Evolutionary conservation across 2,888 invertebrate species (phyloP).

Genomic region (Andrena hattorfiana): DNA sequence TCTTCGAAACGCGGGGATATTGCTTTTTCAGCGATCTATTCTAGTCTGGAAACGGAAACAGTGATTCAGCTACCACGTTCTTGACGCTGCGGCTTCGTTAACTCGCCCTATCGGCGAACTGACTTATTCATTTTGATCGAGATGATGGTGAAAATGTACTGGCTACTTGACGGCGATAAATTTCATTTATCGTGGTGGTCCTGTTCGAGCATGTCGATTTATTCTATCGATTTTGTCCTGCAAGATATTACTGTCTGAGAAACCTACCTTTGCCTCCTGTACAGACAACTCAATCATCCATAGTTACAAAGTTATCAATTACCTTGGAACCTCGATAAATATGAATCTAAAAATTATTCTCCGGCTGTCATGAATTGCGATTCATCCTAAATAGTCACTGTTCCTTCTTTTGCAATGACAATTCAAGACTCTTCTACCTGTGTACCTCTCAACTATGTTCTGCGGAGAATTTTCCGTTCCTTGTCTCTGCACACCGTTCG

Average conservation of each 20-base stretch:
- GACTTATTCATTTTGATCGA: conserved; percentile 52
- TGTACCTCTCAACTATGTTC: conserved; percentile 47
- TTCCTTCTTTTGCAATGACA: too few species aligned
- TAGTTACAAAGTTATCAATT: too few species aligned
- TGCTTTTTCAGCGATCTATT: too few species aligned
- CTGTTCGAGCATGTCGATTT: conserved; percentile 48
- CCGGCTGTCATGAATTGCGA: too few species aligned
- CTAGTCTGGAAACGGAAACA: too few species aligned
- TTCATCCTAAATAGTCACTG: too few species aligned
- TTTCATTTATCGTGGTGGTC: conserved; percentile 70
- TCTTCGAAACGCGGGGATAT: conserved; percentile 16
- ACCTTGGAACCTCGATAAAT: too few species aligned
- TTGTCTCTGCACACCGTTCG: neutral
- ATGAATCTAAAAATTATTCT: too few species aligned
- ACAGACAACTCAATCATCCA: too few species aligned
- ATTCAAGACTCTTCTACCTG: neutral
- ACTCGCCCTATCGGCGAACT: conserved; percentile 30
- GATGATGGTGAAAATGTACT: conserved; percentile 44
- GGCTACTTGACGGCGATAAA: conserved; percentile 67
- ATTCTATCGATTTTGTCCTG: conserved; percentile 27
- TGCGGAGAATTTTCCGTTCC: neutral
- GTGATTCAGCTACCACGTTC: too few species aligned
- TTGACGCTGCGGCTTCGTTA: neutral
- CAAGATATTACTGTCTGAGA: too few species aligned
- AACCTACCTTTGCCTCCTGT: too few species aligned